Percentiles rank a stretch among this genome's conserved stretches.
phyloP scores from a whole-genome alignment of 2,888 invertebrate genomes.

The Cryptocephalus primarius region DNA sequence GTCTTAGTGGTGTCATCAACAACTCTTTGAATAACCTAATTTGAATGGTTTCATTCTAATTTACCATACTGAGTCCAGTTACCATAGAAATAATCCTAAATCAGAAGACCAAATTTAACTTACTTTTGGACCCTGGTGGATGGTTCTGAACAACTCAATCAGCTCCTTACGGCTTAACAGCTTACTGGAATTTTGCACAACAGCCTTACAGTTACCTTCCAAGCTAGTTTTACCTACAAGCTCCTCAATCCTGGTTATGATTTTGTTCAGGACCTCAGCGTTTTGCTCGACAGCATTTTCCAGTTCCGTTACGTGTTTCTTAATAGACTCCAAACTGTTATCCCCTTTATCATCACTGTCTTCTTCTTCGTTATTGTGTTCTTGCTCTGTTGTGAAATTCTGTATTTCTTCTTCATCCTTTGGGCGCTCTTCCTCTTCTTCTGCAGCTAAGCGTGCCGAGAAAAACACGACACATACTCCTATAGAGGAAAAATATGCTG shows the following conservation, averaged over 20 bases:
- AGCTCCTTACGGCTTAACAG: conserved; percentile 58
- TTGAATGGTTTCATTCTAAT: too few relatives aligned
- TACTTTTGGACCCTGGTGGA: conserved; percentile 42
- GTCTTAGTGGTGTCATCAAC: too few relatives aligned
- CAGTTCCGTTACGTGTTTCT: conserved; percentile 42
- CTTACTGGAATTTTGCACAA: conserved; percentile 42
- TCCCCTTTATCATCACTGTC: conserved; percentile 3
- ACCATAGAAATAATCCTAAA: too few relatives aligned
- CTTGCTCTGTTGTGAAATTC: conserved; percentile 6
- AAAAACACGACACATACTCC: conserved; percentile 76
- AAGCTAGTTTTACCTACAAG: conserved; percentile 19
- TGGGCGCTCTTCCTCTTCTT: conserved; percentile 20
- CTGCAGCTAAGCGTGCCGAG: conserved; percentile 62
- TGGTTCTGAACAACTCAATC: conserved; percentile 55
- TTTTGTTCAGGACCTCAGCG: conserved; percentile 44
- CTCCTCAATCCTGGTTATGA: conserved; percentile 42
- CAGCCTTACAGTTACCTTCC: conserved; percentile 5
- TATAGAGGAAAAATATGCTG: conserved; percentile 65
- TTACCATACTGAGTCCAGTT: too few relatives aligned
- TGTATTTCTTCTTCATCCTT: too few relatives aligned
- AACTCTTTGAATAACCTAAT: too few relatives aligned
- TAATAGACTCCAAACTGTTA: conserved; percentile 26
- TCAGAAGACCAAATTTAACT: neutral
- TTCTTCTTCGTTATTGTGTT: conserved; percentile 1
- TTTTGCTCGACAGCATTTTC: conserved; percentile 44